Conservation (phyloP, 2,797 vertebrate genomes). For the Acanthis flammea region DNA sequence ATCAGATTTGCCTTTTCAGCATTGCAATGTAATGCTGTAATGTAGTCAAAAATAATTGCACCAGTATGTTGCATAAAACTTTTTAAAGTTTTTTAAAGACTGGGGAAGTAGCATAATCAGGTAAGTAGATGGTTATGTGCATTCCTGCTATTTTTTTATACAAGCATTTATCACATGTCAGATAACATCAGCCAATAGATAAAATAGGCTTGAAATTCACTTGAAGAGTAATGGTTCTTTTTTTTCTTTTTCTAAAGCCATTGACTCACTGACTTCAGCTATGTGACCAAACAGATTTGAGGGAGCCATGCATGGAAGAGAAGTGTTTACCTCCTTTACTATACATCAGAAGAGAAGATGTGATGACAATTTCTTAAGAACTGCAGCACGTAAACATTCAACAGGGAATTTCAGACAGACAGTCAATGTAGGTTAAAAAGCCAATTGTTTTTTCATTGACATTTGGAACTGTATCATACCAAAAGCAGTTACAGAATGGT, state of each 20-base stretch:
- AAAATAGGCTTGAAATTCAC: background rate
- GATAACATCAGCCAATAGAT: background rate
- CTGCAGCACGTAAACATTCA: background rate
- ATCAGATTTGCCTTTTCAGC: background rate
- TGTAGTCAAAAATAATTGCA: background rate
- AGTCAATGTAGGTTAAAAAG: background rate
- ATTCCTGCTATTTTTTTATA: background rate
- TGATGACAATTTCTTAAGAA: background rate
- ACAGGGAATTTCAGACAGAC: background rate
- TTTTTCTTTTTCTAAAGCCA: background rate
- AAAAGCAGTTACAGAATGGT: background rate
- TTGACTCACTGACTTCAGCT: background rate
- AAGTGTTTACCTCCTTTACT: background rate
- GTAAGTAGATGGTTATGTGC: background rate
- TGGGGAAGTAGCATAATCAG: background rate
- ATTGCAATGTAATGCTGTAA: background rate
- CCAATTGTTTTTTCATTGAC: background rate
- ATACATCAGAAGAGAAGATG: background rate
- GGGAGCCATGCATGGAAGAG: background rate
- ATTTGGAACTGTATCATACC: background rate
- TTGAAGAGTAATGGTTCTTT: background rate
- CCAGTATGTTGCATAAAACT: background rate
- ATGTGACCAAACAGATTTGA: background rate
- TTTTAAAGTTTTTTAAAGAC: background rate
- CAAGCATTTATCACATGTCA: fast-evolving